Evolutionary conservation across 2,888 invertebrate species (phyloP), one percentile per base, ranked within the genome.

Genomic region (Drosophila pseudotakahashii): DNA sequence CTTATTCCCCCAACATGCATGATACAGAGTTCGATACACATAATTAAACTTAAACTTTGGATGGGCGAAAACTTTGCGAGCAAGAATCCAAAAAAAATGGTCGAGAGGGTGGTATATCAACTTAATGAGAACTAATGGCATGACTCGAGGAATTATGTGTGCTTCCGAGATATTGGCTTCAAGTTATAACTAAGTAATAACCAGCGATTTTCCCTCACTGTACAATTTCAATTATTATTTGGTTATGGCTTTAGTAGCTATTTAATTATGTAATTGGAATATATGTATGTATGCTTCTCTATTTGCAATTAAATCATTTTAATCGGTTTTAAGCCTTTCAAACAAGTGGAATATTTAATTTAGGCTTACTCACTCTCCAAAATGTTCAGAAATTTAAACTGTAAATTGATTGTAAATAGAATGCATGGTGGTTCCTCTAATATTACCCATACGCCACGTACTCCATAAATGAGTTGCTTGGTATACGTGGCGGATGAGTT

Each of bases 11-110:
- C 11, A 9, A 26, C 23, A 60, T 47, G 34, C 41, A 58, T 37
- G 57, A 58, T 47, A 36, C 32, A 13, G 47, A 34, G 44, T 41
- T 26, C 62, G 62, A 63, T 63, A 63, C 62, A 63, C 62, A 63
- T 63, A 63, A 63, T 63, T 62, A 63, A 63, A 50, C 62, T 42
- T 63, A 26, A 63, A 63, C 42, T 63, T 62, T 62, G 34, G 36
- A 30, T 36, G 41, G 48, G 41, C 34, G 13, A 14, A 62, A 63
- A 63, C 16, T 63, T 63, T 63, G 19, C 10, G 9, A n/a, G 62
- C 34, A 16, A 11, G 10, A 26, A 26, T 26, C 1, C 19, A n/a
- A 7, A 2, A 6, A 32, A 32, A 5, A 13, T 7, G 51, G 19
- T 7, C 9, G 30, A 32, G 13, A 7, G 39, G 11, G 11, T 0